Evolutionary conservation across 2,797 vertebrate genomes (phyloP).

Genomic region (Lacerta viridis): DNA sequence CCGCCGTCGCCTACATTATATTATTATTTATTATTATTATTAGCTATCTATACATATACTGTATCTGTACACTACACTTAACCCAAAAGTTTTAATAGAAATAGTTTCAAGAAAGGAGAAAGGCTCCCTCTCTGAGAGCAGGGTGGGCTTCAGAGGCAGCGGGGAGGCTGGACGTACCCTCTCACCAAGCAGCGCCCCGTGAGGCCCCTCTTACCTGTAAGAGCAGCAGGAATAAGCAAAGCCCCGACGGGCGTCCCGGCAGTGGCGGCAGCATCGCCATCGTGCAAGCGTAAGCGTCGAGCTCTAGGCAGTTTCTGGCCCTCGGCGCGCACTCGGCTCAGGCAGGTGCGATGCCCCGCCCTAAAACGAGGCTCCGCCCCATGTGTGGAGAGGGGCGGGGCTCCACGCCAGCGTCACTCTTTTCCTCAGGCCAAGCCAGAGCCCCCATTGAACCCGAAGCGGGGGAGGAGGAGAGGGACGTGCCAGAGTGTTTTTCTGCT

Average conservation of each 20-base stretch:
- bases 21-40: too few species aligned
- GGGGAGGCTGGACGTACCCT: background rate
- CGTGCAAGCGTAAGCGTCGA: background rate
- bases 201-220: constrained; percentile 3
- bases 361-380: background rate
- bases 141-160: too few species aligned
- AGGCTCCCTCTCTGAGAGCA: background rate
- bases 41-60: too few species aligned
- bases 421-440: background rate
- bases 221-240: background rate
- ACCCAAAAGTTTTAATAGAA: too few species aligned
- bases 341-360: constrained; percentile 33
- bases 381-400: background rate
- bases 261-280: background rate
- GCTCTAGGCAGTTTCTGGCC: too few species aligned
- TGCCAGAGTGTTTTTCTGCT: too few species aligned
- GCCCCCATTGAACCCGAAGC: background rate
- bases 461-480: background rate
- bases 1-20: too few species aligned
- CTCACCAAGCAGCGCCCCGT: background rate
- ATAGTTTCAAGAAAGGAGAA: too few species aligned
- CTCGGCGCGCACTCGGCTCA: background rate
- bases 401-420: background rate
- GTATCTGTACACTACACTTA: too few species aligned
- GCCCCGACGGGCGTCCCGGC: background rate